Conservation (phyloP, 2,113 vertebrate genomes). For the Sebastes fasciatus region DNA sequence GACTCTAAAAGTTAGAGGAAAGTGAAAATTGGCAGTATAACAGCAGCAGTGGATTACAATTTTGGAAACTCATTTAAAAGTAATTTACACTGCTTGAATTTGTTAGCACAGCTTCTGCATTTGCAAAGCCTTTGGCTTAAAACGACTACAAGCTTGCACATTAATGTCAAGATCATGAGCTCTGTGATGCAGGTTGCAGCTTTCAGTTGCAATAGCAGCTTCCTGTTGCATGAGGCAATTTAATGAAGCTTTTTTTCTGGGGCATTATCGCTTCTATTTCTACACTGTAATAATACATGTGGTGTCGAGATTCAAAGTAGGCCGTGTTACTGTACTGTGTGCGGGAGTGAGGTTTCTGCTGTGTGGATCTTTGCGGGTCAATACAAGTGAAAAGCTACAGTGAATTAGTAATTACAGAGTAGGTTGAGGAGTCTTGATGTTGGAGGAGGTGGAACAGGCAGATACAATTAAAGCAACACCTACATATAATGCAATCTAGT, state of each 20-base stretch:
- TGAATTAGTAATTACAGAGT: neutral
- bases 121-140: conserved; percentile 9
- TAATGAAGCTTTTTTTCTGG: conserved; percentile 36
- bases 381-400: neutral
- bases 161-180: conserved; percentile 8
- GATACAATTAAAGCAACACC: neutral
- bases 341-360: conserved; percentile 14
- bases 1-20: neutral
- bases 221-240: conserved; percentile 33
- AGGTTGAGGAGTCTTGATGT: neutral
- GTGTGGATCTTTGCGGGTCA: neutral
- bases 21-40: neutral
- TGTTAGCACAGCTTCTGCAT: conserved; percentile 6
- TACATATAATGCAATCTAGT: neutral
- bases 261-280: conserved; percentile 44
- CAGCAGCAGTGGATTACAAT: neutral
- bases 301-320: conserved; percentile 49
- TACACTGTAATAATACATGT: conserved; percentile 30
- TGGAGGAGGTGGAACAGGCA: neutral
- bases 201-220: conserved; percentile 20
- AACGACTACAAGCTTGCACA: conserved; percentile 32
- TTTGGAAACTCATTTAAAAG: neutral
- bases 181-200: conserved; percentile 5
- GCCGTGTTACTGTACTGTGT: neutral
- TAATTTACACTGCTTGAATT: neutral